These are phyloP conservation scores for Nylanderia fulva DNA, from an alignment of 1,140 invertebrate genomes.

Conservation along the genomic window DNA sequence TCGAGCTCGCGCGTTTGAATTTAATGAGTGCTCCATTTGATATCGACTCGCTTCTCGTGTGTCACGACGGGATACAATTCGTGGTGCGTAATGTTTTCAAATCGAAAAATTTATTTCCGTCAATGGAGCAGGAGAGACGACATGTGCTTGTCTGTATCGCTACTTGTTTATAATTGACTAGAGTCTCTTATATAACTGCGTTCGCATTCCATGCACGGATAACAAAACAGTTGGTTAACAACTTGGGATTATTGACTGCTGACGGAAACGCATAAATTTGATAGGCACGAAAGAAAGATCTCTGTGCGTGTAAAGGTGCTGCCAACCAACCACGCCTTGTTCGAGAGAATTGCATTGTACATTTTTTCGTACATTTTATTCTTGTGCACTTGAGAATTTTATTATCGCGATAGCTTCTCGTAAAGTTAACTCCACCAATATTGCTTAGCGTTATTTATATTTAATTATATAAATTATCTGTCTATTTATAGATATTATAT, in stretches of 20 bases:
- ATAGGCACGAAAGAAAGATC: constrained; percentile 62
- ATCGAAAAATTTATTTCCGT: constrained; percentile 25
- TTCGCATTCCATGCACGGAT: constrained; percentile 67
- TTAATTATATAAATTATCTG: constrained; percentile 11
- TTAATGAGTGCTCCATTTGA: constrained; percentile 29
- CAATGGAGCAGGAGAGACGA: background rate
- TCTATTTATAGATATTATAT: background rate
- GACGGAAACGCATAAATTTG: constrained; percentile 74
- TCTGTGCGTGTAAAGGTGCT: constrained; percentile 27
- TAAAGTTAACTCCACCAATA: background rate
- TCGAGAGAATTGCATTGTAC: constrained; percentile 48
- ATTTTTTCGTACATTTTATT: constrained; percentile 4
- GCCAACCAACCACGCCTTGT: constrained; percentile 65
- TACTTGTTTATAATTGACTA: constrained; percentile 60
- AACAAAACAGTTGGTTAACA: constrained; percentile 75
- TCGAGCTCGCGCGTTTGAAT: constrained; percentile 3
- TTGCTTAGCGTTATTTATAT: background rate
- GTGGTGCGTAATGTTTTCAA: background rate
- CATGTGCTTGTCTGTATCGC: constrained; percentile 43
- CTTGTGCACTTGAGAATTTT: constrained; percentile 23
- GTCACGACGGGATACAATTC: background rate
- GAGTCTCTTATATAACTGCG: constrained; percentile 61
- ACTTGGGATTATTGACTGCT: constrained; percentile 72
- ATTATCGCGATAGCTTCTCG: background rate
- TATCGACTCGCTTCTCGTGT: constrained; percentile 14